phyloP scores from a whole-genome alignment of 2,888 invertebrate species.

The Trichogramma dendrolimi region DNA sequence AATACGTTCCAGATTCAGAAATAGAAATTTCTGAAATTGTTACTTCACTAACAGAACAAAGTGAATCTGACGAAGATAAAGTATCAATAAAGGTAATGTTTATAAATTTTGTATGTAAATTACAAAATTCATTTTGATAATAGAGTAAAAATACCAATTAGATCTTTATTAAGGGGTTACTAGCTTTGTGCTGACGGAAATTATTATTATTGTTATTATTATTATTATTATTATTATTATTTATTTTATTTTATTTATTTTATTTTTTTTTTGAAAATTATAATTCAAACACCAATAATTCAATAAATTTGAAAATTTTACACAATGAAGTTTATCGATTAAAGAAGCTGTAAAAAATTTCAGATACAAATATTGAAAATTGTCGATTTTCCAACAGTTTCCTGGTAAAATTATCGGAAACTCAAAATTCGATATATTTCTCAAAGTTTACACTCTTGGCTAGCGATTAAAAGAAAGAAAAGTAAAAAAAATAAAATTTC shows the following conservation, averaged over 20 bases:
- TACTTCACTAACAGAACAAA: slow-evolving; percentile 56
- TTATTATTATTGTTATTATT: slow-evolving; percentile 3
- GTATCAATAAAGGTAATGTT: slow-evolving; percentile 69
- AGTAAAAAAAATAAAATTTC: no score
- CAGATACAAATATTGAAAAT: no score
- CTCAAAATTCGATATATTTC: no score
- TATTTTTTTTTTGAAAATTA: slow-evolving; percentile 20
- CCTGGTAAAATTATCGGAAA: no score
- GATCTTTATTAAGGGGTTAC: no score
- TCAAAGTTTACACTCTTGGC: no score
- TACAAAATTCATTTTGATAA: not conserved
- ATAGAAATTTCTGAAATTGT: slow-evolving; percentile 59
- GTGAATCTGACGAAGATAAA: slow-evolving; percentile 79
- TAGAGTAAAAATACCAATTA: not conserved
- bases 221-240: slow-evolving; percentile 5
- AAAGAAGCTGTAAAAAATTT: no score
- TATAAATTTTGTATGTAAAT: not conserved
- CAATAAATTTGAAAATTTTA: no score
- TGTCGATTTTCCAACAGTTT: no score
- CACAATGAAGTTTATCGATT: no score
- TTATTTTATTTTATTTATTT: slow-evolving; percentile 7
- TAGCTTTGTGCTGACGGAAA: not conserved
- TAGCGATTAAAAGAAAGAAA: no score
- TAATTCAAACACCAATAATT: not conserved
- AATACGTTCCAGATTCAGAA: slow-evolving; percentile 85